phyloP scores from a whole-genome alignment of 2,113 vertebrate genomes.

The Terrapene triunguis region DNA sequence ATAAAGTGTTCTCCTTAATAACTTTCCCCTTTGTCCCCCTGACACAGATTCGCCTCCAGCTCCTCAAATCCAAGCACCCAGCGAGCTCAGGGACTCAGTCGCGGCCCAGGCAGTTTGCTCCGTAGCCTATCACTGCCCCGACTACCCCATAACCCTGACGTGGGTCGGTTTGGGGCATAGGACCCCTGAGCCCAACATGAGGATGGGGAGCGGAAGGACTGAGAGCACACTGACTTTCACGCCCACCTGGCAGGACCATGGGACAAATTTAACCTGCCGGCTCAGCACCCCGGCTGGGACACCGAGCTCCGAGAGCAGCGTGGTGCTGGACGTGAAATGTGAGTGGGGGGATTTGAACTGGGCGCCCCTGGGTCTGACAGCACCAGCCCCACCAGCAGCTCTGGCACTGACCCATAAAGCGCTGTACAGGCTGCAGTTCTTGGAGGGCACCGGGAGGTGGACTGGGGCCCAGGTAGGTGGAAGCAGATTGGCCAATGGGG shows the following conservation, averaged over 20 bases:
- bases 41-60: neutral
- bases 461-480: neutral
- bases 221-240: neutral
- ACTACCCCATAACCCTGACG: neutral
- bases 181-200: too few species aligned
- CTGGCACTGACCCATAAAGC: neutral
- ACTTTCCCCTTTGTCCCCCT: neutral
- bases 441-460: neutral
- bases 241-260: neutral
- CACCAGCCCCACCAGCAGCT: neutral
- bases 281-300: neutral
- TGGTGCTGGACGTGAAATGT: neutral
- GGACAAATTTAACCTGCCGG: neutral
- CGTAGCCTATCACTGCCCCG: neutral
- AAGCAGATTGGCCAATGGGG: neutral
- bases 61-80: neutral
- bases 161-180: too few species aligned
- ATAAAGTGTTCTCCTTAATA: neutral
- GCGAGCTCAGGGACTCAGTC: neutral
- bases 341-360: neutral
- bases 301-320: neutral
- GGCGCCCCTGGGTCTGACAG: neutral
- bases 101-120: accelerated
- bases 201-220: too few species aligned
- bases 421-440: too few species aligned